Evolutionary conservation across 2,113 vertebrate species (phyloP), one percentile per base, ranked within the genome.

Genomic region (Hyperopisus bebe): DNA sequence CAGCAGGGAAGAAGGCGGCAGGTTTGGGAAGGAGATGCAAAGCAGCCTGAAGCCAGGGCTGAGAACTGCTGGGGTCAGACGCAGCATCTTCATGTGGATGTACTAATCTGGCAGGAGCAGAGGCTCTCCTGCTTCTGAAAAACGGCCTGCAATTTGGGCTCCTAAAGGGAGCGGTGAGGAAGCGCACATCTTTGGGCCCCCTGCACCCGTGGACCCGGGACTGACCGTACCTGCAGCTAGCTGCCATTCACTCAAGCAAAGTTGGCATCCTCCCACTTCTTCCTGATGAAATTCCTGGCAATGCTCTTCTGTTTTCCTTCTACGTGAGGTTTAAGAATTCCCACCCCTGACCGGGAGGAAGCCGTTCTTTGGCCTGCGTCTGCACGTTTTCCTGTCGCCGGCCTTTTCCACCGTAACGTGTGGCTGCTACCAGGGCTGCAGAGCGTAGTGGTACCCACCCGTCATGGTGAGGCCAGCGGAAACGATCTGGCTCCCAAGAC

Each of bases 1-100:
- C 90, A 90, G 88, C 8, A 48, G 19, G 48, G 24, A 70, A 77
- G 66, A 84, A 84, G 70, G 51, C 87, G 3, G 27, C 31, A 31
- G 88, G 46, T 62, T 44, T 55, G 1, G 48, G 31, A 84, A 53
- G 42, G 51, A 31, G 51, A 31, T 17, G 9, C 15, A 50, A 42
- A 47, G 80, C 10, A 31, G 35, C 19, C 88, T 50, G 42, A 87
- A 24, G 9, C 11, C 15, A 53, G 31, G 31, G 9, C 27, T 44
- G 66, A 44, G 8, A 47, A 13, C 21, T 11, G 9, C 51, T 27
- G 42, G 27, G 35, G 39, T 84, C 24, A 39, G 21, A 44, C 7
- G 24, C 31, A 58, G 47, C n/a, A 39, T 42, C 51, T 87, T 50
- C 35, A 53, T 3, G 53, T 3, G 50, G 84, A 90, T 15, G 24